phyloP scores from a whole-genome alignment of 2,888 invertebrate species.

The Diaprepes abbreviatus region DNA sequence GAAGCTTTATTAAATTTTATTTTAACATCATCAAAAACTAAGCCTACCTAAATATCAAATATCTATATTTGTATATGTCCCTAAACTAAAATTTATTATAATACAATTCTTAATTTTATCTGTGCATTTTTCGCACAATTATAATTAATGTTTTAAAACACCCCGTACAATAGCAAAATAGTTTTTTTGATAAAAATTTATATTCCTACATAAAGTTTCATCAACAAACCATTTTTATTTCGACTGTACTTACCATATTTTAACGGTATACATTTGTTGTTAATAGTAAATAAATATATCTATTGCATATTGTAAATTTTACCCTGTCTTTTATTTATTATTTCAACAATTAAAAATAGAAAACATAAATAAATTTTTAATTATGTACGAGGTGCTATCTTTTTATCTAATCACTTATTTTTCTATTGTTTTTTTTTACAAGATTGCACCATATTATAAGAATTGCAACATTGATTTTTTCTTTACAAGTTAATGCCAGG shows the following conservation, averaged over 20 bases:
- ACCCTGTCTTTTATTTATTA: slow-evolving; percentile 62
- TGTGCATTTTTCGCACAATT: slow-evolving; percentile 42
- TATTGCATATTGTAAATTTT: slow-evolving; percentile 65
- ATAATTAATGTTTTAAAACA: slow-evolving; percentile 56
- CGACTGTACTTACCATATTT: slow-evolving; percentile 59
- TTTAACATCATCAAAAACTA: slow-evolving; percentile 70
- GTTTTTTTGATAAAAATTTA: slow-evolving; percentile 26
- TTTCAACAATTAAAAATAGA: slow-evolving; percentile 48
- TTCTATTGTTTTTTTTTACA: slow-evolving; percentile 62
- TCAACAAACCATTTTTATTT: slow-evolving; percentile 49
- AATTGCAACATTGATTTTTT: slow-evolving; percentile 65
- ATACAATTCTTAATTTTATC: slow-evolving; percentile 40
- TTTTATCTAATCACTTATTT: slow-evolving; percentile 58
- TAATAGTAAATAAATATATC: slow-evolving; percentile 59
- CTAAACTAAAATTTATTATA: slow-evolving; percentile 55
- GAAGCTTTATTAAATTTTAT: slow-evolving; percentile 68
- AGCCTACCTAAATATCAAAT: slow-evolving; percentile 69
- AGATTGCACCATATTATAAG: slow-evolving; percentile 66
- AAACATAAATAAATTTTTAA: slow-evolving; percentile 18
- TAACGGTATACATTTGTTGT: slow-evolving; percentile 46
- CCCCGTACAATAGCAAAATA: slow-evolving; percentile 61
- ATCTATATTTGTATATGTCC: slow-evolving; percentile 67
- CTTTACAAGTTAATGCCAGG: slow-evolving; percentile 68
- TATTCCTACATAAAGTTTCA: slow-evolving; percentile 38
- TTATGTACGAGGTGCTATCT: slow-evolving; percentile 64